Conservation (phyloP, 2,888 invertebrate genomes). For the Leucophenga montana region DNA sequence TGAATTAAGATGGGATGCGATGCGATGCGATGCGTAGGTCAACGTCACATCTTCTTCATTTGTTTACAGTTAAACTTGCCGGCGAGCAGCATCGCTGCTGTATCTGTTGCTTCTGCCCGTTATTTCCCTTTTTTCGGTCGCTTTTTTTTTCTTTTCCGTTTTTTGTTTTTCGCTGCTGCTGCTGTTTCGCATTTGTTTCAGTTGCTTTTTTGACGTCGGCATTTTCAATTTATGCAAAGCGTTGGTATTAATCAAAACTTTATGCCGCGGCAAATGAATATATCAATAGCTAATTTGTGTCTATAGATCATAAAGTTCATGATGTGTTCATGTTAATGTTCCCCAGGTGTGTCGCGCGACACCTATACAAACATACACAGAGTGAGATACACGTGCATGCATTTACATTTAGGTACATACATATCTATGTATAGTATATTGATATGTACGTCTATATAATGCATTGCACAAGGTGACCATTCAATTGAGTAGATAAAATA, state of each 20-base stretch:
- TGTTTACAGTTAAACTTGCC: constrained; percentile 24
- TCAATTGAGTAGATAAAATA: too few relatives aligned
- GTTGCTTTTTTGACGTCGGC: neutral
- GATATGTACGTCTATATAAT: neutral
- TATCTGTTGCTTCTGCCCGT: neutral
- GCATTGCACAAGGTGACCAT: neutral
- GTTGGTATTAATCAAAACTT: constrained; percentile 10
- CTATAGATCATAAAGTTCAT: constrained; percentile 6
- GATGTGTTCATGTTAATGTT: constrained; percentile 6
- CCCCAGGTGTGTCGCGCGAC: too few relatives aligned
- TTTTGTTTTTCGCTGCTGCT: constrained; percentile 11
- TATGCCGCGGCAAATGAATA: constrained; percentile 4
- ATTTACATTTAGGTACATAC: too few relatives aligned
- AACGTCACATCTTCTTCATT: constrained; percentile 26
- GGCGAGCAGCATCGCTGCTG: neutral
- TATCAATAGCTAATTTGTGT: constrained; percentile 11
- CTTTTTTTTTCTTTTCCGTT: constrained; percentile 19
- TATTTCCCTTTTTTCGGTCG: constrained; percentile 17
- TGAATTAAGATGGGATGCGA: neutral
- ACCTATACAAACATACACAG: neutral
- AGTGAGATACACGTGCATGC: neutral
- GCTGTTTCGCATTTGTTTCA: neutral
- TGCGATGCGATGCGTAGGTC: neutral
- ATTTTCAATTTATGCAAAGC: constrained; percentile 8
- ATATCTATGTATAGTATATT: too few relatives aligned